phyloP scores from a whole-genome alignment of 2,888 invertebrate genomes.

The Hypomecis atomaria region DNA sequence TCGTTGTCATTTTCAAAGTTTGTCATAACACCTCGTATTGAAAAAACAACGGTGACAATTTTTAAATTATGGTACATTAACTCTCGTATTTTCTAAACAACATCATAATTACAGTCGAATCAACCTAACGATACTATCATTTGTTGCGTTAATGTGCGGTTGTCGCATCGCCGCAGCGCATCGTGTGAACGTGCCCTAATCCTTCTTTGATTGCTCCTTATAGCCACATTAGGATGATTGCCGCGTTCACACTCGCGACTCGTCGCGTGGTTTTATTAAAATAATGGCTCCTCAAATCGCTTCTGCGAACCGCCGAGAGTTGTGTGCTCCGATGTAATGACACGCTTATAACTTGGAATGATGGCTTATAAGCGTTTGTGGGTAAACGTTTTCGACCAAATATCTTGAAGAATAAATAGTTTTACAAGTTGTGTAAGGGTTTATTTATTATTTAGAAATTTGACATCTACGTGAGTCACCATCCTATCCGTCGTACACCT shows the following conservation, averaged over 20 bases:
- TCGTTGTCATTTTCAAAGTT: too few species aligned
- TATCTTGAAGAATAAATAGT: too few species aligned
- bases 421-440: too few species aligned
- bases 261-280: slow-evolving; percentile 45
- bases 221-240: slow-evolving; percentile 26
- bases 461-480: too few species aligned
- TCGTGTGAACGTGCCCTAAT: slow-evolving; percentile 43
- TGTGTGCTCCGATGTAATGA: slow-evolving; percentile 5
- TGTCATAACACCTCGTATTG: too few species aligned
- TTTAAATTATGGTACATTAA: slow-evolving; percentile 19
- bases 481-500: too few species aligned
- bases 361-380: neutral
- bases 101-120: slow-evolving; percentile 38
- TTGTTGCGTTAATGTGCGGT: slow-evolving; percentile 37
- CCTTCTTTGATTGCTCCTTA: slow-evolving; percentile 48
- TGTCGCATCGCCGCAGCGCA: slow-evolving; percentile 26
- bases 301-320: slow-evolving; percentile 10
- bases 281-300: slow-evolving; percentile 25
- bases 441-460: too few species aligned
- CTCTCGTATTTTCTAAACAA: slow-evolving; percentile 13
- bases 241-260: slow-evolving; percentile 34
- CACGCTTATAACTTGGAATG: slow-evolving; percentile 1
- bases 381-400: slow-evolving; percentile 4
- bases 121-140: slow-evolving; percentile 18
- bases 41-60: neutral